phyloP scores from a whole-genome alignment of 2,797 vertebrate genomes.

The Macrochelys suwanniensis region DNA sequence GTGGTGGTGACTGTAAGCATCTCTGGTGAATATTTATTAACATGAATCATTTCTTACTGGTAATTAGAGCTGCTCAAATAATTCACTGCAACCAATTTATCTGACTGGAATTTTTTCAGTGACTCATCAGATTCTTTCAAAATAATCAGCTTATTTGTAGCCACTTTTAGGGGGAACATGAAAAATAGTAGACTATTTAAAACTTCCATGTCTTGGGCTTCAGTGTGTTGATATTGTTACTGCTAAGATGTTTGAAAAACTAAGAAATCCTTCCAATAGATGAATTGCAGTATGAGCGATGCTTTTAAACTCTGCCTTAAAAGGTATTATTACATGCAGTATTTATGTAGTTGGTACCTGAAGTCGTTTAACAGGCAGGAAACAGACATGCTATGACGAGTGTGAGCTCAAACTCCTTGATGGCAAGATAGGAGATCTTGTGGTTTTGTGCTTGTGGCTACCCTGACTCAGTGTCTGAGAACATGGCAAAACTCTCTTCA shows the following conservation, averaged over 20 bases:
- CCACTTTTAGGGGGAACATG: neutral
- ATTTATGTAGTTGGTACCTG: neutral
- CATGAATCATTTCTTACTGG: slow-evolving; percentile 7
- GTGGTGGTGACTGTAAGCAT: slow-evolving; percentile 19
- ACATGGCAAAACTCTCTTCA: neutral
- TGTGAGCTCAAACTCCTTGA: neutral
- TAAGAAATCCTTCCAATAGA: neutral
- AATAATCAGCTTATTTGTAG: neutral
- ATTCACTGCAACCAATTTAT: neutral
- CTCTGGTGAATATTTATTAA: neutral
- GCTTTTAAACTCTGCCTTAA: neutral
- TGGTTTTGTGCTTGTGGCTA: neutral
- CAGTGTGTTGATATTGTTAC: neutral
- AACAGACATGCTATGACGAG: neutral
- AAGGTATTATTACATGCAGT: neutral
- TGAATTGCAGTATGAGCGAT: neutral
- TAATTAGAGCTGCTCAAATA: slow-evolving; percentile 3
- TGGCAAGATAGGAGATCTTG: neutral
- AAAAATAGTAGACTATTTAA: neutral
- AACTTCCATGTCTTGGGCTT: neutral
- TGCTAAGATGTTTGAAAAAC: neutral
- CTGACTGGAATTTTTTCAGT: neutral
- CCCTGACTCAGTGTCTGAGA: neutral
- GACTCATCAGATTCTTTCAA: slow-evolving; percentile 18
- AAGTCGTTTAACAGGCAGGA: neutral